phyloP scores from a whole-genome alignment of 2,113 vertebrate species.

The Mobula birostris region DNA sequence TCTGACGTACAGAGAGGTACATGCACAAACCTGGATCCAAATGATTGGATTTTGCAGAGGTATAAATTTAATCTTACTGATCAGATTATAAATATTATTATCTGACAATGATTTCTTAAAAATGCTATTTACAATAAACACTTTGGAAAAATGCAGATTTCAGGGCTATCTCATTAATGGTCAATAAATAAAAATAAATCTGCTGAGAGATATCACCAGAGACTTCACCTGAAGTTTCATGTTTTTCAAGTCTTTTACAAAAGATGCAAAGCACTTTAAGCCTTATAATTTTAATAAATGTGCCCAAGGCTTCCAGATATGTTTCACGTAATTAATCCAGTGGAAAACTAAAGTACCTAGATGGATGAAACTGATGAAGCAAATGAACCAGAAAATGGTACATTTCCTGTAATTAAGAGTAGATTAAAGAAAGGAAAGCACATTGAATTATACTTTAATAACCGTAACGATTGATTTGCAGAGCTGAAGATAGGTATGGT shows the following conservation, averaged over 20 bases:
- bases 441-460: too few species aligned
- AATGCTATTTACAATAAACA: neutral
- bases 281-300: neutral
- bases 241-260: neutral
- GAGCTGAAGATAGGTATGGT: neutral
- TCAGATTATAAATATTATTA: too few species aligned
- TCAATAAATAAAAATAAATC: neutral
- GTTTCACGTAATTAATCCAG: neutral
- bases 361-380: neutral
- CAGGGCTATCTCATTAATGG: neutral
- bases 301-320: neutral
- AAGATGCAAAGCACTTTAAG: neutral
- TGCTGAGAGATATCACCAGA: neutral
- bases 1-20: too few species aligned
- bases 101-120: too few species aligned
- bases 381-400: neutral
- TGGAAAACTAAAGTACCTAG: neutral
- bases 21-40: too few species aligned
- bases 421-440: neutral
- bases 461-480: neutral
- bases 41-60: too few species aligned
- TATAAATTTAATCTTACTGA: too few species aligned
- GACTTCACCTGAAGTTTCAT: neutral
- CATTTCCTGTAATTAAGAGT: neutral
- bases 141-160: neutral